Conservation (phyloP, 2,888 invertebrate species). For the Athrips mouffetella region DNA sequence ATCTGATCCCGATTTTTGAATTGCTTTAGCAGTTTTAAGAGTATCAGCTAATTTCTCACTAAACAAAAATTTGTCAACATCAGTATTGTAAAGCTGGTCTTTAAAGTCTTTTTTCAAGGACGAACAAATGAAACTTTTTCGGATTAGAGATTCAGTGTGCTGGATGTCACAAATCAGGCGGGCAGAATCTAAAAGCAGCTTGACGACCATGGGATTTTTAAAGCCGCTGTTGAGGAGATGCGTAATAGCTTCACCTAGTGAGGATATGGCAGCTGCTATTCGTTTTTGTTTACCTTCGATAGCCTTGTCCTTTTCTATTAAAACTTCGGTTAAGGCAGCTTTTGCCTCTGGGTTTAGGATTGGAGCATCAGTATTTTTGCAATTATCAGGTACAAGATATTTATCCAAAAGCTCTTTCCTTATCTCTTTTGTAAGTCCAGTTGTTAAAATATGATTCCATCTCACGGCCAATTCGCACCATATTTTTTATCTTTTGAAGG, state of each 20-base stretch:
- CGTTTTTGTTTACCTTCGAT: constrained; percentile 8
- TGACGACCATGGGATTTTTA: no score
- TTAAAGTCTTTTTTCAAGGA: neutral
- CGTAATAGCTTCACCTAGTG: no score
- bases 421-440: neutral
- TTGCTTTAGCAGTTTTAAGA: neutral
- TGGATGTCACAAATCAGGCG: no score
- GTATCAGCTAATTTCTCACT: neutral
- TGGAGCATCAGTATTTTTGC: constrained; percentile 9
- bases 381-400: constrained; percentile 9
- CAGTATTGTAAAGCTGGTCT: neutral
- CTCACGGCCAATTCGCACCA: neutral
- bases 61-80: neutral
- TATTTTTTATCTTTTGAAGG: neutral
- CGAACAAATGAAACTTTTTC: neutral
- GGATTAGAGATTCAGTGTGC: neutral
- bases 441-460: neutral
- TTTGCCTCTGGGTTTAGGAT: constrained; percentile 9
- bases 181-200: no score
- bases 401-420: constrained; percentile 2
- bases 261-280: neutral
- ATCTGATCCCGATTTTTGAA: neutral
- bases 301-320: constrained; percentile 9
- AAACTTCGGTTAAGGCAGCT: neutral
- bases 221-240: no score